These are phyloP conservation scores for Entomyzon cyanotis DNA, from an alignment of 2,113 vertebrate species.

Conservation along the genomic window DNA sequence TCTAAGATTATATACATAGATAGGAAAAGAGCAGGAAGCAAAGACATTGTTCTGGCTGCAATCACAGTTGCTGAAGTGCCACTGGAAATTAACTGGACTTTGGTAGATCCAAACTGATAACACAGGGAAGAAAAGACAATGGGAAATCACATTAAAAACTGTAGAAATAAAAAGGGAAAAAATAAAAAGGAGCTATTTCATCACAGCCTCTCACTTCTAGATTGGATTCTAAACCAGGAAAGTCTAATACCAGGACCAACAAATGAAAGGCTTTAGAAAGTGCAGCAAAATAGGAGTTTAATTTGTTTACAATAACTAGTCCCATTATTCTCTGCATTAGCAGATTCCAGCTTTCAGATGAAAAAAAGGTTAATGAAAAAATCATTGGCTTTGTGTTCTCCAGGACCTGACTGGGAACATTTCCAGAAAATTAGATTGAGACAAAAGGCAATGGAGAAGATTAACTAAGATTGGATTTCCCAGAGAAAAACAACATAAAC, in stretches of 20 bases:
- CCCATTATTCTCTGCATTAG: neutral
- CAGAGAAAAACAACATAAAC: neutral
- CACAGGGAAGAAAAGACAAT: neutral
- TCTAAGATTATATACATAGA: neutral
- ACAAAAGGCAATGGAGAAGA: neutral
- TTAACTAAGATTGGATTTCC: constrained; percentile 3
- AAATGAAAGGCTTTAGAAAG: constrained; percentile 17
- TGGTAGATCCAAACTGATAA: neutral
- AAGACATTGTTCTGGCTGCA: neutral
- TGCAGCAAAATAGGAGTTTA: neutral
- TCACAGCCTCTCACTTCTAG: neutral
- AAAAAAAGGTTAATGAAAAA: constrained; percentile 14
- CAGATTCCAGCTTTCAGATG: neutral
- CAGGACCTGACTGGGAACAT: neutral
- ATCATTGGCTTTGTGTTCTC: neutral
- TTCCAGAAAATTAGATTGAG: constrained; percentile 30
- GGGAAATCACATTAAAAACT: neutral
- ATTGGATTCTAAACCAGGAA: neutral
- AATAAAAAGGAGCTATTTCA: neutral
- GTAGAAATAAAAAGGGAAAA: neutral
- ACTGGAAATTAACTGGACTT: neutral
- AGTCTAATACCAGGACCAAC: neutral
- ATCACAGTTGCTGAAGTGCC: neutral
- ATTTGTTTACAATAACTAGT: neutral
- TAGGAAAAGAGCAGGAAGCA: neutral